A percentile compares a stretch with the other conserved stretches of the same genome.
These are phyloP conservation scores for Pollimyrus isidori DNA, from an alignment of 2,113 vertebrate genomes.

Conservation along the genomic window DNA sequence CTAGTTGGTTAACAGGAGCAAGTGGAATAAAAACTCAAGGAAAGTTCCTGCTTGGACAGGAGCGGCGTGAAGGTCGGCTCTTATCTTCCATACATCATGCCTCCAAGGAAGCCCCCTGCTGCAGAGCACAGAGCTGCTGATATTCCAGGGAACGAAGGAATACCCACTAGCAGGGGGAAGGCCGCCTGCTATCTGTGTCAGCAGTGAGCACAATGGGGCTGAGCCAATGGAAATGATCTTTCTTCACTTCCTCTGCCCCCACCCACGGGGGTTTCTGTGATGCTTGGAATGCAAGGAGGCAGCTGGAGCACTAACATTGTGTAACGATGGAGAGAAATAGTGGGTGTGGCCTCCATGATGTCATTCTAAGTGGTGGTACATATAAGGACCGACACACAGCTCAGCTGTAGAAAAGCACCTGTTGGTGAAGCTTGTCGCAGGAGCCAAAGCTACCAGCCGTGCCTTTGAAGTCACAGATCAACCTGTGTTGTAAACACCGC, in stretches of 20 bases:
- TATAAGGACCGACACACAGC: slow-evolving; percentile 30
- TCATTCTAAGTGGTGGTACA: slow-evolving; percentile 39
- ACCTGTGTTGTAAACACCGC: neutral
- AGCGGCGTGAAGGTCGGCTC: neutral
- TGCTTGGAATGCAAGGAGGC: slow-evolving; percentile 28
- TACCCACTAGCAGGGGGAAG: neutral
- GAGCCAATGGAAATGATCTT: neutral
- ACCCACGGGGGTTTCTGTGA: neutral
- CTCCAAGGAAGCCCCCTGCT: neutral
- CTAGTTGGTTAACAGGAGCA: neutral
- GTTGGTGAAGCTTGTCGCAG: slow-evolving; percentile 25
- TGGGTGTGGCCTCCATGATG: neutral
- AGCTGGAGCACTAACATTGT: slow-evolving; percentile 35
- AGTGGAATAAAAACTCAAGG: neutral
- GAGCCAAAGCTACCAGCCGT: neutral
- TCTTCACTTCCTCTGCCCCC: neutral
- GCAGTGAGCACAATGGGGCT: slow-evolving; percentile 12
- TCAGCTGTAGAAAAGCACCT: slow-evolving; percentile 52
- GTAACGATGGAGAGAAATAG: slow-evolving; percentile 24
- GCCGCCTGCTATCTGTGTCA: neutral
- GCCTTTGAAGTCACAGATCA: slow-evolving; percentile 10
- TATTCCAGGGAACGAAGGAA: neutral
- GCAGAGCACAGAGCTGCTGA: neutral
- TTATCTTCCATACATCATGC: neutral
- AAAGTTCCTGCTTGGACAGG: neutral